Percentiles rank a stretch among this genome's conserved stretches.
These are phyloP conservation scores for Diploscapter pachys DNA, from an alignment of 1,140 invertebrate species.

Conservation along the genomic window DNA sequence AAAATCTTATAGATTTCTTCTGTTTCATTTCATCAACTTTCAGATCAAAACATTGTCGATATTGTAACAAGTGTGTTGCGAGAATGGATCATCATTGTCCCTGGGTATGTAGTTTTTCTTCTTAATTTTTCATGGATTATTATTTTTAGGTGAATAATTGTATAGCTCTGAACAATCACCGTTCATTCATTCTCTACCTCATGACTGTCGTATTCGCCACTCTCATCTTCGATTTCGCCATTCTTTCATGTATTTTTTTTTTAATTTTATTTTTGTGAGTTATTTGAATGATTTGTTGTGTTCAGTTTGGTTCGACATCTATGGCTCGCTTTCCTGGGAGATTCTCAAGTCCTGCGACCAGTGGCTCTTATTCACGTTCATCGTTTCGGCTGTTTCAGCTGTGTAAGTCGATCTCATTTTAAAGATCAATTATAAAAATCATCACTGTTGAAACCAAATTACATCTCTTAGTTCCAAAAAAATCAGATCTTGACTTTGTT, in stretches of 20 bases:
- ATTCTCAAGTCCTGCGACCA: constrained; percentile 39
- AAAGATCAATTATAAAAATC: constrained; percentile 39
- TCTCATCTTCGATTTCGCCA: constrained; percentile 45
- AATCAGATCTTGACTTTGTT: background rate
- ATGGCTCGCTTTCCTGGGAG: constrained; percentile 30
- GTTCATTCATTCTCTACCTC: constrained; percentile 47
- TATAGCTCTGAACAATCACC: constrained; percentile 50
- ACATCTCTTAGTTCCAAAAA: background rate
- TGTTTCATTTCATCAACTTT: constrained; percentile 19
- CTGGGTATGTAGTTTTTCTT: constrained; percentile 28
- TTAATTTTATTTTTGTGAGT: background rate
- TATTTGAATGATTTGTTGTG: constrained; percentile 13
- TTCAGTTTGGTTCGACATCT: constrained; percentile 46
- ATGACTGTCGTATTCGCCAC: constrained; percentile 35
- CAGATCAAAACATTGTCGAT: constrained; percentile 64
- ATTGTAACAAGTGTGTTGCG: constrained; percentile 70
- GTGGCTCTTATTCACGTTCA: constrained; percentile 38
- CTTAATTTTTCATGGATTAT: background rate
- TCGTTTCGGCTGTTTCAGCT: constrained; percentile 42
- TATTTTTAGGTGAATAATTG: constrained; percentile 41
- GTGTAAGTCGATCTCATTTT: constrained; percentile 24
- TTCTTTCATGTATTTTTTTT: constrained; percentile 40
- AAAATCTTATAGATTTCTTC: constrained; percentile 10
- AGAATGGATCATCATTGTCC: constrained; percentile 90
- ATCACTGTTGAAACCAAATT: background rate